A percentile compares a stretch with the other conserved stretches of the same genome.
These are phyloP conservation scores for Amphipyra berbera DNA, from an alignment of 2,888 invertebrate species.

Conservation along the genomic window DNA sequence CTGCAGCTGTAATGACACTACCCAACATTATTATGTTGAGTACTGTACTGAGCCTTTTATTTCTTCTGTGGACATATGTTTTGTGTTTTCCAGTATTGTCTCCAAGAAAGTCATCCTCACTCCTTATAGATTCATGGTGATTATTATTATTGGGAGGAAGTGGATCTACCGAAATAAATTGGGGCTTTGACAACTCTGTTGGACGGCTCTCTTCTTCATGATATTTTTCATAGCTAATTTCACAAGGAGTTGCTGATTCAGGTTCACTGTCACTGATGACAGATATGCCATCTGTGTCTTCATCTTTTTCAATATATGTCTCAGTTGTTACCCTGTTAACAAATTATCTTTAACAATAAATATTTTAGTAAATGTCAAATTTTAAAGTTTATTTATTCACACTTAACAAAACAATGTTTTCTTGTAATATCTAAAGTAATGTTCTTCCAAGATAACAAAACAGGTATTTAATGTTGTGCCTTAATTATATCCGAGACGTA, in stretches of 20 bases:
- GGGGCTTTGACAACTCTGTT: slow-evolving; percentile 60
- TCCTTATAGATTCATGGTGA: slow-evolving; percentile 67
- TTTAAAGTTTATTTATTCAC: too few relatives aligned
- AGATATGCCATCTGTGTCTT: slow-evolving; percentile 88
- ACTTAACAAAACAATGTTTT: too few relatives aligned
- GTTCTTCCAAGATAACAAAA: too few relatives aligned
- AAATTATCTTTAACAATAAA: slow-evolving; percentile 17
- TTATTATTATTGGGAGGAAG: slow-evolving; percentile 63
- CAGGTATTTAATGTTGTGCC: too few relatives aligned
- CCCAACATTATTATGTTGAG: slow-evolving; percentile 86
- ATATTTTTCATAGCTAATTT: slow-evolving; percentile 66
- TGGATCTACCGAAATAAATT: slow-evolving; percentile 66
- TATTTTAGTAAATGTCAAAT: too few relatives aligned
- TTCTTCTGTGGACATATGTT: slow-evolving; percentile 86
- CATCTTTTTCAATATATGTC: slow-evolving; percentile 78
- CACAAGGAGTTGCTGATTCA: slow-evolving; percentile 73
- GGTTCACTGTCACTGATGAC: slow-evolving; percentile 87
- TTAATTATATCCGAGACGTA: too few relatives aligned
- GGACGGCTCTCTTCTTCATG: slow-evolving; percentile 65
- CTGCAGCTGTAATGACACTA: slow-evolving; percentile 86
- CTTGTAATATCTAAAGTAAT: too few relatives aligned
- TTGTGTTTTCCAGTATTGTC: slow-evolving; percentile 78
- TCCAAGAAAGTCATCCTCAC: slow-evolving; percentile 76
- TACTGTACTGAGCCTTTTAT: slow-evolving; percentile 84
- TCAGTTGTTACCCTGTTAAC: slow-evolving; percentile 67